Percentiles rank a stretch among this genome's conserved stretches.
phyloP scores from a whole-genome alignment of 2,888 invertebrate species.

The Plagodis pulveraria region DNA sequence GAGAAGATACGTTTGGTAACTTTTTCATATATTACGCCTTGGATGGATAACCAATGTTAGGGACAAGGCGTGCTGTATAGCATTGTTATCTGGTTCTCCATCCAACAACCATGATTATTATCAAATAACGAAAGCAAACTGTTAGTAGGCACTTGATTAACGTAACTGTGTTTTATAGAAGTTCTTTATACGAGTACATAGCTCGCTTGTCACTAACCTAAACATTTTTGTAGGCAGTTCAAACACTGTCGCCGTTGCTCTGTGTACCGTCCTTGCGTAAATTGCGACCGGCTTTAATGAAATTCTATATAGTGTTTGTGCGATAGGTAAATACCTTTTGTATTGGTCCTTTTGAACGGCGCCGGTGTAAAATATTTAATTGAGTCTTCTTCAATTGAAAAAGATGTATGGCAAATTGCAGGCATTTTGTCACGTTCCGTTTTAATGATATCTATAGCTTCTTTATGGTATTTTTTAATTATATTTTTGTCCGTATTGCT shows the following conservation, averaged over 20 bases:
- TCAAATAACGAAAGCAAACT: too few relatives aligned
- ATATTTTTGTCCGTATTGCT: too few relatives aligned
- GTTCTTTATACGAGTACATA: too few relatives aligned
- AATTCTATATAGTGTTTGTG: constrained; percentile 39
- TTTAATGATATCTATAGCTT: constrained; percentile 1
- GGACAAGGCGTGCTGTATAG: too few relatives aligned
- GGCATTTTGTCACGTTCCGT: constrained; percentile 13
- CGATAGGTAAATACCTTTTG: constrained; percentile 31
- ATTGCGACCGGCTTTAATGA: constrained; percentile 43
- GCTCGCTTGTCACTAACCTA: not conserved
- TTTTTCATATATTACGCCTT: too few relatives aligned
- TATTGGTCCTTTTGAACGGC: constrained; percentile 24
- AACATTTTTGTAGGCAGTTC: constrained; percentile 1
- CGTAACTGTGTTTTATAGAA: too few relatives aligned
- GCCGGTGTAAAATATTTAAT: constrained; percentile 24
- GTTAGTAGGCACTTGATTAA: too few relatives aligned
- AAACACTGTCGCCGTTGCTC: not conserved
- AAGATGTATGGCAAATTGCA: constrained; percentile 8
- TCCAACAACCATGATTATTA: too few relatives aligned
- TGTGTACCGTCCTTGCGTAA: constrained; percentile 32
- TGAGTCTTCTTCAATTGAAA: constrained; percentile 18
- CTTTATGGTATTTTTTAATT: not conserved
- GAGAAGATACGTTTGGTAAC: too few relatives aligned
- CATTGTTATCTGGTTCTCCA: too few relatives aligned
- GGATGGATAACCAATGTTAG: too few relatives aligned